Evolutionary conservation across 1,140 invertebrate species (phyloP).

Genomic region (Odontomachus brunneus): DNA sequence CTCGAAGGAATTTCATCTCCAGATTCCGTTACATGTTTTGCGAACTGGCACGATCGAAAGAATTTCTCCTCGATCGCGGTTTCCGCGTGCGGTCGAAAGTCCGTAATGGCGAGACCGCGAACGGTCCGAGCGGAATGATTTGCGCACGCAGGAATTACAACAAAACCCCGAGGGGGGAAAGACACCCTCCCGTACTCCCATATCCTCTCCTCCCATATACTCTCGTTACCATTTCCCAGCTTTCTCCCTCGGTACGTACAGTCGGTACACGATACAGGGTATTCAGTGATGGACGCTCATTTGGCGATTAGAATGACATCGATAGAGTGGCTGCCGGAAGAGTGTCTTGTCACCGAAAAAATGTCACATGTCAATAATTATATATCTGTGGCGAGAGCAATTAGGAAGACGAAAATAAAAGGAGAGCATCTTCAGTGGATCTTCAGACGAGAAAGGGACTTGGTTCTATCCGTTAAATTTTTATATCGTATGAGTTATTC

Average conservation of each 20-base stretch:
- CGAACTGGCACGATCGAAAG: constrained; percentile 67
- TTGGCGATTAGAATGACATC: background rate
- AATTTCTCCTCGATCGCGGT: constrained; percentile 71
- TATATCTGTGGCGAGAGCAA: background rate
- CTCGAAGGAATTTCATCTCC: constrained; percentile 71
- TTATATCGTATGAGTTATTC: background rate
- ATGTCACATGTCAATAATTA: background rate
- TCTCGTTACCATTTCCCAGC: constrained; percentile 50
- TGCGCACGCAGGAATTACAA: constrained; percentile 60
- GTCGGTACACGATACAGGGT: constrained; percentile 25
- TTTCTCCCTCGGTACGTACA: constrained; percentile 39
- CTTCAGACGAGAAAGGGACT: background rate
- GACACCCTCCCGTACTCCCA: too few species aligned
- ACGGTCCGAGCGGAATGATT: constrained; percentile 62
- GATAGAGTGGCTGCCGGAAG: background rate
- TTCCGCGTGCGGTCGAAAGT: constrained; percentile 66
- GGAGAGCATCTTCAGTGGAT: background rate
- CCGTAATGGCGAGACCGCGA: constrained; percentile 65
- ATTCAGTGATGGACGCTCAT: constrained; percentile 10
- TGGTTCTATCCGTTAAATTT: background rate
- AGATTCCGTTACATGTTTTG: constrained; percentile 70
- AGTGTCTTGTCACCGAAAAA: background rate
- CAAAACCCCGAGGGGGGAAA: constrained; percentile 55
- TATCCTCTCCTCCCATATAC: background rate
- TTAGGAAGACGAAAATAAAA: background rate